Evolutionary conservation across 2,888 invertebrate genomes (phyloP).

Genomic region (Metellina segmentata): DNA sequence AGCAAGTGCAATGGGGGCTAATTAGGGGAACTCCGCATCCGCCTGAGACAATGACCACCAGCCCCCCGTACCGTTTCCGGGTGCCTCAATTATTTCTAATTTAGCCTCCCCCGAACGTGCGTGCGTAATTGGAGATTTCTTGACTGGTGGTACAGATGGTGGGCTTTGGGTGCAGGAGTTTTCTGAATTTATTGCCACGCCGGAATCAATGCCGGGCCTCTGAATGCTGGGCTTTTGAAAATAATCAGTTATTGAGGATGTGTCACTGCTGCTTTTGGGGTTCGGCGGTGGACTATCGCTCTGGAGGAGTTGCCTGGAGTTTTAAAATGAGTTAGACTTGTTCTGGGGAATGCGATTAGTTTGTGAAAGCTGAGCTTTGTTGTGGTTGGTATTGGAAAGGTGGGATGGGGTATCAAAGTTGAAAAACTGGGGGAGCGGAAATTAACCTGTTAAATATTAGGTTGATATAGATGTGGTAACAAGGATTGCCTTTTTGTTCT

Average conservation of each 20-base stretch:
- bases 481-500: too few relatives aligned
- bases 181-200: background rate
- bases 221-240: background rate
- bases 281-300: background rate
- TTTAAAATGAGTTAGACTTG: background rate
- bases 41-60: constrained; percentile 37
- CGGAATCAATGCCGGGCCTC: background rate
- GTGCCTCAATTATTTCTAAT: constrained; percentile 62
- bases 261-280: background rate
- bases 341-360: background rate
- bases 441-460: too few relatives aligned
- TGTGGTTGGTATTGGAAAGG: too few relatives aligned
- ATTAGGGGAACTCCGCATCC: constrained; percentile 9
- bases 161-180: background rate
- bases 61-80: constrained; percentile 9
- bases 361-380: too few relatives aligned
- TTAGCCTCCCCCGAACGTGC: constrained; percentile 20
- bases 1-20: constrained; percentile 23
- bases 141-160: background rate
- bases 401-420: too few relatives aligned
- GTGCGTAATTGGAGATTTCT: constrained; percentile 58
- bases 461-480: too few relatives aligned
- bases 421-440: too few relatives aligned
- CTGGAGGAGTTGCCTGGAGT: background rate
- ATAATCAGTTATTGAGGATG: background rate